Percentiles rank a stretch among this genome's conserved stretches.
phyloP scores from a whole-genome alignment of 2,888 invertebrate genomes.

The Tinea semifulvella region DNA sequence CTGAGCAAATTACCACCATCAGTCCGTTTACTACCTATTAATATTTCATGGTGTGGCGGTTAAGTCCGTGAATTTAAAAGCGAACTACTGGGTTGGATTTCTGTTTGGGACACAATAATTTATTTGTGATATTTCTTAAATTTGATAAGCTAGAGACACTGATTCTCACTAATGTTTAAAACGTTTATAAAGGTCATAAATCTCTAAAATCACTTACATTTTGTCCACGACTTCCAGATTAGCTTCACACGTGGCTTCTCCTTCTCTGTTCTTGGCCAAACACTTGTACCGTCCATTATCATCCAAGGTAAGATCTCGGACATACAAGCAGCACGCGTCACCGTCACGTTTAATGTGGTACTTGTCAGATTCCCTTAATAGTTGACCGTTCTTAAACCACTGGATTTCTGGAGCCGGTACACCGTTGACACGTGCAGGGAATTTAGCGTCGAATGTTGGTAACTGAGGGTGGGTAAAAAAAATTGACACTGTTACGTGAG shows the following conservation, averaged over 20 bases:
- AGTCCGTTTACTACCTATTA: too few species aligned
- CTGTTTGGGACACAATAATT: too few species aligned
- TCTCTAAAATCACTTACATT: constrained; percentile 68
- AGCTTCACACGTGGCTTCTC: constrained; percentile 79
- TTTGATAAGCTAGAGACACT: too few species aligned
- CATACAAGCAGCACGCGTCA: constrained; percentile 79
- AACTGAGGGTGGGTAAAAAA: constrained; percentile 48
- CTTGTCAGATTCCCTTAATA: constrained; percentile 74
- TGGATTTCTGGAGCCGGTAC: constrained; percentile 84
- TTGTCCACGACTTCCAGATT: constrained; percentile 81
- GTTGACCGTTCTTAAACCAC: constrained; percentile 87
- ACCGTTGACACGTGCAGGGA: constrained; percentile 82
- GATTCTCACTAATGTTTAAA: too few species aligned
- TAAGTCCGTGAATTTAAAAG: too few species aligned
- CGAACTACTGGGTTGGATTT: too few species aligned
- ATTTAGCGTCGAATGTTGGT: constrained; percentile 82
- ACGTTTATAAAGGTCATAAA: not conserved
- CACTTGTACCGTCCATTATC: constrained; percentile 83
- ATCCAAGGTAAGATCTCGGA: constrained; percentile 70
- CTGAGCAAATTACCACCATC: too few species aligned
- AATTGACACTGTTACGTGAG: not conserved
- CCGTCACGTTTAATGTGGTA: constrained; percentile 80
- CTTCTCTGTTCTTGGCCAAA: constrained; percentile 81
- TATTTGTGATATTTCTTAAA: too few species aligned
- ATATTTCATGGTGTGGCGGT: too few species aligned